Conservation (phyloP, 2,797 vertebrate genomes). For the Peromyscus eremicus region DNA sequence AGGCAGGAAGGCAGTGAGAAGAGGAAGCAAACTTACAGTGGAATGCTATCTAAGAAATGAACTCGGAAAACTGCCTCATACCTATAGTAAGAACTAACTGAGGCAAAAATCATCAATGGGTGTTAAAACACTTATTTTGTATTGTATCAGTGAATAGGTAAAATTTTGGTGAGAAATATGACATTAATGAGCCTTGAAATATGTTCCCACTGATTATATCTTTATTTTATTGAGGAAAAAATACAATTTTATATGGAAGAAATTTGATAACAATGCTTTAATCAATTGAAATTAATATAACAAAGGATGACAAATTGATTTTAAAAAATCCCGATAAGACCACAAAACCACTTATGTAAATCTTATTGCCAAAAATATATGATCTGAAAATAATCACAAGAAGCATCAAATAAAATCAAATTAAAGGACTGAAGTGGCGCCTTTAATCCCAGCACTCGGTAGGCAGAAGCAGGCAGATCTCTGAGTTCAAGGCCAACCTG, state of each 20-base stretch:
- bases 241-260: not conserved
- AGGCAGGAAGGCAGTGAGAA: not conserved
- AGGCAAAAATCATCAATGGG: conserved; percentile 17
- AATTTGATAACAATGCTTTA: not conserved
- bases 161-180: conserved; percentile 26
- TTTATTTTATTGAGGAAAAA: conserved; percentile 7
- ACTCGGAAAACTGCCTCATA: conserved; percentile 31
- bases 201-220: not conserved
- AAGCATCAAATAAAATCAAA: conserved; percentile 31
- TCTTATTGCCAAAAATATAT: conserved; percentile 6
- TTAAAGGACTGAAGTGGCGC: not conserved
- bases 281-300: conserved; percentile 43
- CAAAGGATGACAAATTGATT: not conserved
- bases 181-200: not conserved
- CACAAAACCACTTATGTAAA: not conserved
- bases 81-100: not conserved
- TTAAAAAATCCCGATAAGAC: not conserved
- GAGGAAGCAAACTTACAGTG: not conserved
- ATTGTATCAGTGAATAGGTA: not conserved
- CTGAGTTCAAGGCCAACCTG: not conserved
- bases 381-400: conserved; percentile 14
- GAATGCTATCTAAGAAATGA: not conserved
- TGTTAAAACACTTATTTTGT: conserved; percentile 1
- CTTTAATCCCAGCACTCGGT: not conserved
- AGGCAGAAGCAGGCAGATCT: not conserved